A percentile compares a stretch with the other conserved stretches of the same genome.
Conservation (phyloP, 2,113 vertebrate species). For the Hiodon alosoides region DNA sequence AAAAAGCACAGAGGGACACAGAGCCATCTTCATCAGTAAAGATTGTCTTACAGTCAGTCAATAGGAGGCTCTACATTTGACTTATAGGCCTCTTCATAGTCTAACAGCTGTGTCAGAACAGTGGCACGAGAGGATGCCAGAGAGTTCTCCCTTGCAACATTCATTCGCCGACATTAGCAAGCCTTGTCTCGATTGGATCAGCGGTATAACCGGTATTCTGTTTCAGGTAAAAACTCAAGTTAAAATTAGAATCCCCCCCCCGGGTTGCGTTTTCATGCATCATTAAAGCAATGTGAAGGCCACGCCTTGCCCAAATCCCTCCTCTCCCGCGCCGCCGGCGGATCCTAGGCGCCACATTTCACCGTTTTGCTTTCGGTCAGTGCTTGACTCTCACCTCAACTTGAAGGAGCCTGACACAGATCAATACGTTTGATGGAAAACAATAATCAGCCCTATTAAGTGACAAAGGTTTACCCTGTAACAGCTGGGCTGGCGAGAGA, state of each 20-base stretch:
- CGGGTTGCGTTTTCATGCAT: neutral
- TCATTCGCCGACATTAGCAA: no score
- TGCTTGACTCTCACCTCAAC: conserved; percentile 57
- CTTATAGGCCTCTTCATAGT: no score
- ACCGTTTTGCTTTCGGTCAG: conserved; percentile 33
- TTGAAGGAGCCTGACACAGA: conserved; percentile 89
- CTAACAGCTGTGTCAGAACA: no score
- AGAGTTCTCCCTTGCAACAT: no score
- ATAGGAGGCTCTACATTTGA: no score
- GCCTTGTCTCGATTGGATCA: no score
- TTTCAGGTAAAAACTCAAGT: neutral
- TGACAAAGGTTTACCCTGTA: conserved; percentile 99
- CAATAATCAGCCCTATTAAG: conserved; percentile 99
- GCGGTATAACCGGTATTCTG: neutral
- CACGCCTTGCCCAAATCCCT: neutral
- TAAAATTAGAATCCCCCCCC: neutral
- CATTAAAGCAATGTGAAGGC: neutral
- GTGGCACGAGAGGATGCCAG: no score
- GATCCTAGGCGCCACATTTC: neutral
- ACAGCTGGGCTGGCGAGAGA: conserved; percentile 99
- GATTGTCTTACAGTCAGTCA: no score
- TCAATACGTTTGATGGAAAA: conserved; percentile 98
- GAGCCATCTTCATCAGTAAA: no score
- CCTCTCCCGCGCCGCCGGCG: neutral
- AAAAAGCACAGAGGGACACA: no score